phyloP scores from a whole-genome alignment of 2,113 vertebrate species.

The Ceyx margarethae region DNA sequence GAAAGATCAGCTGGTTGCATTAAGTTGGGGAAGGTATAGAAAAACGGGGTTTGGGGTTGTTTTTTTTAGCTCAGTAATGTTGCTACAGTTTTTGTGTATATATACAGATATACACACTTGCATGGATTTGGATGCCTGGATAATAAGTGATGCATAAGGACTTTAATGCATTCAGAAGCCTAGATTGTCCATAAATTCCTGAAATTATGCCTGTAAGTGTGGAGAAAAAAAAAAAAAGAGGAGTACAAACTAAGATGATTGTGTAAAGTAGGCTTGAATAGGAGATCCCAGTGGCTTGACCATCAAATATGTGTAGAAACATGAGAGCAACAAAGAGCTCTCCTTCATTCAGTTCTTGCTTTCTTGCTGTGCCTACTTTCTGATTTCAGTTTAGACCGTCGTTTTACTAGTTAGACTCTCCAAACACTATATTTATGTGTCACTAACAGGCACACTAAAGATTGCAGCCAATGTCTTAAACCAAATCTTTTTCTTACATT shows the following conservation, averaged over 20 bases:
- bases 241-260: background rate
- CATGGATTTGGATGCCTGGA: conserved; percentile 9
- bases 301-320: background rate
- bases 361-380: background rate
- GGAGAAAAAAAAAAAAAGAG: background rate
- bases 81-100: background rate
- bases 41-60: background rate
- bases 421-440: background rate
- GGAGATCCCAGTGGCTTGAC: background rate
- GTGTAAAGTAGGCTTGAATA: background rate
- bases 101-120: background rate
- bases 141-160: background rate
- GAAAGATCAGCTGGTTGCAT: background rate
- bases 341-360: background rate
- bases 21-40: background rate
- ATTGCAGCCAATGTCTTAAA: conserved; percentile 9
- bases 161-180: background rate
- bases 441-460: conserved; percentile 15
- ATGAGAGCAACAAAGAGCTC: background rate
- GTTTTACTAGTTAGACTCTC: background rate
- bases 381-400: background rate
- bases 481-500: conserved; percentile 5
- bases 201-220: background rate
- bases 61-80: background rate
- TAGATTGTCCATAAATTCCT: background rate